Percentiles rank a stretch among this genome's conserved stretches.
Conservation (phyloP, 2,113 vertebrate genomes). For the Willisornis vidua region DNA sequence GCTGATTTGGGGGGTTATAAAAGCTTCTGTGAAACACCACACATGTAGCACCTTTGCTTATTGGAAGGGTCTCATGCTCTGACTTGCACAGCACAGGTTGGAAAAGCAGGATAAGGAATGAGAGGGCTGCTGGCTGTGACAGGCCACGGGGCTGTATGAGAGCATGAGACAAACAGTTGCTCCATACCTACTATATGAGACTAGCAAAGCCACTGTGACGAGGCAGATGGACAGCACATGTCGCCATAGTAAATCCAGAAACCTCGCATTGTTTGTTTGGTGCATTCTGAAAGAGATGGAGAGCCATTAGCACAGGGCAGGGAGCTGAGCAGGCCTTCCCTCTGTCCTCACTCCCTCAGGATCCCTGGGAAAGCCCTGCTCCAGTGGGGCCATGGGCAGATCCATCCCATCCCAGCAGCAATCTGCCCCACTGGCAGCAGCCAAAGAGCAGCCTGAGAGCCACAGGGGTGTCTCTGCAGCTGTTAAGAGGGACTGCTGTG, state of each 20-base stretch:
- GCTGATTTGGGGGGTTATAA: background rate
- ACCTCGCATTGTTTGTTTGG: slow-evolving; percentile 98
- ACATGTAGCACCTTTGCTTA: background rate
- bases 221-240: slow-evolving; percentile 92
- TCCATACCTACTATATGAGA: slow-evolving; percentile 96
- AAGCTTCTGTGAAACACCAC: background rate
- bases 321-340: background rate
- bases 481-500: background rate
- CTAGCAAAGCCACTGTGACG: slow-evolving; percentile 87
- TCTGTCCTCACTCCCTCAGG: background rate
- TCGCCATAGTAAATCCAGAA: slow-evolving; percentile 97
- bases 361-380: background rate
- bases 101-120: background rate
- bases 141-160: background rate
- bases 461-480: background rate
- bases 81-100: fast-evolving
- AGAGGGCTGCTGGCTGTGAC: background rate
- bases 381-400: background rate
- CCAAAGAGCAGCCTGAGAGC: background rate
- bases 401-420: background rate
- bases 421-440: background rate
- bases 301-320: slow-evolving; percentile 34
- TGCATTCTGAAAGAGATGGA: slow-evolving; percentile 88
- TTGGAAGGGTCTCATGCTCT: background rate
- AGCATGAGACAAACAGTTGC: slow-evolving; percentile 1